A percentile compares a stretch with the other conserved stretches of the same genome.
Conservation (phyloP, 2,113 vertebrate species). For the Rhinoptilus africanus region DNA sequence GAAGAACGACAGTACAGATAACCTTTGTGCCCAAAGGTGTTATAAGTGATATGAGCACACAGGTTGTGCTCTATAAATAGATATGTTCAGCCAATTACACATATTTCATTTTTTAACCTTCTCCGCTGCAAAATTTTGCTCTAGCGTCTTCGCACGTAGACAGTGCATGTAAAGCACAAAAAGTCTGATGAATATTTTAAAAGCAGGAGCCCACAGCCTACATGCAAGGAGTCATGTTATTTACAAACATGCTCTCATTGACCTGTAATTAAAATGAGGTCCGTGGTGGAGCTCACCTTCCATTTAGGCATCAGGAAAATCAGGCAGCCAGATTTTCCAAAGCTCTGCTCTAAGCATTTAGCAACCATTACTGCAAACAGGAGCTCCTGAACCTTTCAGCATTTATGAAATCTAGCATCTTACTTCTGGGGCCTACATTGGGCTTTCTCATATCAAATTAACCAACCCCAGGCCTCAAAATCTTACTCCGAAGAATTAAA, state of each 20-base stretch:
- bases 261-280: not conserved
- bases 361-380: not conserved
- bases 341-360: not conserved
- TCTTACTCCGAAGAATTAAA: not conserved
- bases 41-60: not conserved
- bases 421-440: not conserved
- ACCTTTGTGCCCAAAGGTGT: not conserved
- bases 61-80: not conserved
- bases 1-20: not conserved
- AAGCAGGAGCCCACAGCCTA: not conserved
- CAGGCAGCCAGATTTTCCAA: not conserved
- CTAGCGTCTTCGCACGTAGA: not conserved
- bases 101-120: not conserved
- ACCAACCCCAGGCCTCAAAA: not conserved
- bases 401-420: not conserved
- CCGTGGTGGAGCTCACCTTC: not conserved
- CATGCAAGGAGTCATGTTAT: not conserved
- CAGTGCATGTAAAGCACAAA: not conserved
- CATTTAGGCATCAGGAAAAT: not conserved
- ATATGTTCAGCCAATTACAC: not conserved
- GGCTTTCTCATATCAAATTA: not conserved
- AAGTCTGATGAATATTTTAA: not conserved
- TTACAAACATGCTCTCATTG: not conserved
- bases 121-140: not conserved
- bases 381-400: not conserved